Evolutionary conservation across 2,797 vertebrate genomes (phyloP).

Genomic region (Pseudomugil gertrudae): DNA sequence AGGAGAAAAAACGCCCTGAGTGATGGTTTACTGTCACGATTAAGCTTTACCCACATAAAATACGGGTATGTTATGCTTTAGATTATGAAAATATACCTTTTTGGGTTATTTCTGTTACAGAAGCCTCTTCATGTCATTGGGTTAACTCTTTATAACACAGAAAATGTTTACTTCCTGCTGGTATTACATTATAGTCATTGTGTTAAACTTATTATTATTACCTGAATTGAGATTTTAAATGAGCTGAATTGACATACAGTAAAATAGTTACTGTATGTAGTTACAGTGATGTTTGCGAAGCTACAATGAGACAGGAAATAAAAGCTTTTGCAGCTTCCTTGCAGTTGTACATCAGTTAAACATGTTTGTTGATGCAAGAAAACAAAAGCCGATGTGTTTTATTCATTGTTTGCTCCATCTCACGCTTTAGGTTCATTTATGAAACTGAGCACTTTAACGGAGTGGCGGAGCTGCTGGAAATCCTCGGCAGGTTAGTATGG

Average conservation of each 20-base stretch:
- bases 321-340: background rate
- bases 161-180: no score
- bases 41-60: slow-evolving; percentile 1
- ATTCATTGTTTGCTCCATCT: slow-evolving; percentile 20
- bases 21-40: background rate
- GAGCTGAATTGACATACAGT: background rate
- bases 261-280: no score
- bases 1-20: background rate
- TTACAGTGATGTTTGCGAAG: no score
- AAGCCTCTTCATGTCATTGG: no score
- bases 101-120: background rate
- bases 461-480: slow-evolving; percentile 91
- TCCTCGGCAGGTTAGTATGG: slow-evolving; percentile 86
- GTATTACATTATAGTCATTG: no score
- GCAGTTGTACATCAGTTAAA: background rate
- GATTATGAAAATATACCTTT: background rate
- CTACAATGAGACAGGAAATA: no score
- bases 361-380: background rate
- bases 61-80: background rate
- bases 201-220: no score
- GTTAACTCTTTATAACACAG: no score
- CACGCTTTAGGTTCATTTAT: slow-evolving; percentile 87
- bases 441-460: slow-evolving; percentile 94
- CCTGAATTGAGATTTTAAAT: background rate
- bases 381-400: background rate